A percentile compares a stretch with the other conserved stretches of the same genome.
phyloP scores from a whole-genome alignment of 2,113 vertebrate species.

The Corythoichthys haematopterus region DNA sequence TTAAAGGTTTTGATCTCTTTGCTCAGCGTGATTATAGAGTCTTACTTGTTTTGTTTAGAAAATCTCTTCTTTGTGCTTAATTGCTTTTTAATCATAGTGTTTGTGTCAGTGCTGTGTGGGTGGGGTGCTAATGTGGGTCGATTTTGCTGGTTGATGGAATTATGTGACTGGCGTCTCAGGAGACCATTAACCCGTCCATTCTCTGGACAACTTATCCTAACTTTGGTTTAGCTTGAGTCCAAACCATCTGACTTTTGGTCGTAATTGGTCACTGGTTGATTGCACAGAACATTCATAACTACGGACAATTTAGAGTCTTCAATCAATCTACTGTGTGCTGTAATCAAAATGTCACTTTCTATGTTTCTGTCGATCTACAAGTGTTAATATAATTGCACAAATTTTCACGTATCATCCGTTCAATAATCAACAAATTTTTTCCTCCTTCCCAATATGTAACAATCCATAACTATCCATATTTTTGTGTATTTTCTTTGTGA shows the following conservation, averaged over 20 bases:
- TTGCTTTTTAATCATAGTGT: slow-evolving; percentile 23
- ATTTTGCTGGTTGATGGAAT: slow-evolving; percentile 24
- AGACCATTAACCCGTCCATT: slow-evolving; percentile 3
- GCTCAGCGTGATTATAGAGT: slow-evolving; percentile 37
- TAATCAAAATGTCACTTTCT: neutral
- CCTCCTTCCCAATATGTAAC: neutral
- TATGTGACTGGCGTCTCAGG: slow-evolving; percentile 30
- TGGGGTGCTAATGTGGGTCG: neutral
- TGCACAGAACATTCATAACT: no score
- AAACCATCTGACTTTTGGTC: no score
- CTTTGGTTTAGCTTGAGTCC: no score
- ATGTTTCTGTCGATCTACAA: neutral
- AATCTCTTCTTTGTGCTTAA: slow-evolving; percentile 42
- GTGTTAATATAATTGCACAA: neutral
- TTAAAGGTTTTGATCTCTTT: slow-evolving; percentile 45
- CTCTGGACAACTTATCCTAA: neutral
- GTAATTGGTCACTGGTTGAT: no score
- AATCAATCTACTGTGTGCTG: neutral
- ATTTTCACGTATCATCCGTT: neutral
- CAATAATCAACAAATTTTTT: neutral
- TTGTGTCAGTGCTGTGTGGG: slow-evolving; percentile 18
- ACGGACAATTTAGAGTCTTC: no score
- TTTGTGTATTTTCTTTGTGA: slow-evolving; percentile 21
- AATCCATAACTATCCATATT: neutral
- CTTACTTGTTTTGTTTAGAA: slow-evolving; percentile 32